Evolutionary conservation across 30 jellyfish, hydroid and myxozoan species (phyloP).

Genomic region (Hydractinia echinata): DNA sequence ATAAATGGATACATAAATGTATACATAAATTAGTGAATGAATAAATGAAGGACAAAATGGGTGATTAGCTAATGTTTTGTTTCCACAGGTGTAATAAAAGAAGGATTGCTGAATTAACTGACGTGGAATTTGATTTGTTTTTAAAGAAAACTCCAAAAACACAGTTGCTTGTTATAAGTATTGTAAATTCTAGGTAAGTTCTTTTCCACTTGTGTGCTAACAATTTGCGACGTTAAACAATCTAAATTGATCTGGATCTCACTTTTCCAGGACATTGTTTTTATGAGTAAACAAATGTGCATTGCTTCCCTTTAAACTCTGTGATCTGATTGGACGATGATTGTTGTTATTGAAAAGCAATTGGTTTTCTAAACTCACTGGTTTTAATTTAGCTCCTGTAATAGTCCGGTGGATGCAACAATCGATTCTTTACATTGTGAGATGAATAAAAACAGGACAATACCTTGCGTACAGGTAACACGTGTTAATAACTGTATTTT

Average conservation of each 20-base stretch:
- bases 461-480: conserved; percentile 61
- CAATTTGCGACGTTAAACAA: too few relatives aligned
- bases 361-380: too few relatives aligned
- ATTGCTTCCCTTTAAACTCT: too few relatives aligned
- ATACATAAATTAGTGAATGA: neutral
- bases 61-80: neutral
- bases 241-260: too few relatives aligned
- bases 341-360: too few relatives aligned
- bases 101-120: conserved; percentile 51
- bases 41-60: neutral
- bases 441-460: conserved; percentile 40
- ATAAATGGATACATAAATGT: too few relatives aligned
- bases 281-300: too few relatives aligned
- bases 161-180: conserved; percentile 62
- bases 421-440: conserved; percentile 61
- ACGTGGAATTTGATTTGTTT: conserved; percentile 55
- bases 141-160: conserved; percentile 50
- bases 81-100: conserved; percentile 63
- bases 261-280: too few relatives aligned
- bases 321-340: too few relatives aligned
- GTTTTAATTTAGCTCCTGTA: too few relatives aligned
- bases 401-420: conserved; percentile 34
- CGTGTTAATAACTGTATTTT: neutral
- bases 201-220: neutral
- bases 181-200: conserved; percentile 42